Percentiles rank a stretch among this genome's conserved stretches.
Conservation (phyloP, 2,797 vertebrate genomes). For the Mus caroli region DNA sequence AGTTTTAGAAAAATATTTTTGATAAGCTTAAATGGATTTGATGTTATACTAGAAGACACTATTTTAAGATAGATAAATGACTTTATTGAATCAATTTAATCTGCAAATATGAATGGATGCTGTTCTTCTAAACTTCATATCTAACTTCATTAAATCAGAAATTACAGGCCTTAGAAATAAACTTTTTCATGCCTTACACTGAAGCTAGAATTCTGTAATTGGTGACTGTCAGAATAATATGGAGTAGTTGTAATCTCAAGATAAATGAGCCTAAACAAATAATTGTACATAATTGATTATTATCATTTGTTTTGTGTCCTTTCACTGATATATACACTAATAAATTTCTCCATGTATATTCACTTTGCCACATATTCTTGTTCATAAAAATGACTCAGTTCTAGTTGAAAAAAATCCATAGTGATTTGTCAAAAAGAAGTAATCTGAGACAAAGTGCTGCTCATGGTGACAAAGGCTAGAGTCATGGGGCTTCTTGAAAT, state of each 20-base stretch:
- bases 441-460: not conserved
- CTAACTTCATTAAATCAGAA: not conserved
- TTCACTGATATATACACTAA: not conserved
- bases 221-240: not conserved
- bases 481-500: not conserved
- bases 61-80: not conserved
- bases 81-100: not conserved
- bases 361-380: not conserved
- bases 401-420: constrained; percentile 3
- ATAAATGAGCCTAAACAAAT: not conserved
- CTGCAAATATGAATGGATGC: not conserved
- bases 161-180: not conserved
- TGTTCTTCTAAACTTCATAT: not conserved
- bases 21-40: not conserved
- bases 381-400: not conserved
- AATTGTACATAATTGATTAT: not conserved
- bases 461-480: not conserved
- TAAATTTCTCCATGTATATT: not conserved
- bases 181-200: not conserved
- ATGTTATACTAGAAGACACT: not conserved
- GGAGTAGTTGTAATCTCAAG: not conserved
- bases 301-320: constrained; percentile 9
- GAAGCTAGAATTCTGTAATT: not conserved
- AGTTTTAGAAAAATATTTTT: not conserved
- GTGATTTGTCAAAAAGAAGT: not conserved